Evolutionary conservation across 2,888 invertebrate species (phyloP), one percentile per base, ranked within the genome.

Genomic region (Troilus luridus): DNA sequence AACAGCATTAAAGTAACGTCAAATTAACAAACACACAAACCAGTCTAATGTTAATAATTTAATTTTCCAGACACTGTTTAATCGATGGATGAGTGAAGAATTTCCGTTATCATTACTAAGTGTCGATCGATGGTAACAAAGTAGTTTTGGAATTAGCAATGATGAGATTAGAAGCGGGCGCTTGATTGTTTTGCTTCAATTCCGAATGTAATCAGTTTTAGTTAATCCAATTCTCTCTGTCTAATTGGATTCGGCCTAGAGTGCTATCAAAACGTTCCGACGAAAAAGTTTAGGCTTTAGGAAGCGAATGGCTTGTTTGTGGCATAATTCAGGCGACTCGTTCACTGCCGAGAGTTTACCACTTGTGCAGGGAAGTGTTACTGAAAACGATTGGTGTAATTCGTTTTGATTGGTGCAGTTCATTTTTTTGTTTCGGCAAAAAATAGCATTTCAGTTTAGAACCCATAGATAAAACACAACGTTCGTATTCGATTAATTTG

Each of bases 151-250:
- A 67, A 67, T 67, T 67, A 67, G 67, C 67, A 67, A 67, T 67
- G 67, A 67, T 67, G 67, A 67, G 67, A 67, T 67, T 67, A 67
- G 67, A 67, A 24, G 3, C 10, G n/a, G 19, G 67, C 24, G 64
- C n/a, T 67, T 67, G 67, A 67, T 67, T 67, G 67, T 67, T 67
- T 67, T 67, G 67, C 67, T 67, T 67, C 67, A 67, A 67, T 67
- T 67, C 67, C 67, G 24, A 14, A 67, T 67, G 67, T 67, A 67
- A 67, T 67, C 67, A 67, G 67, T 67, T 67, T 67, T 67, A 67
- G 67, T 24, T 67, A 67, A 67, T 67, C 67, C 67, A 24, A 67
- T 67, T 67, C 67, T 24, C 67, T 67, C 67, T 24, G 67, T 67
- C 67, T 67, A 67, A 67, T 67, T 67, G 67, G 67, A 67, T 67